Base-by-base conservation (phyloP, 2,888 invertebrate species). In the Parnassius mnemosyne region DNA sequence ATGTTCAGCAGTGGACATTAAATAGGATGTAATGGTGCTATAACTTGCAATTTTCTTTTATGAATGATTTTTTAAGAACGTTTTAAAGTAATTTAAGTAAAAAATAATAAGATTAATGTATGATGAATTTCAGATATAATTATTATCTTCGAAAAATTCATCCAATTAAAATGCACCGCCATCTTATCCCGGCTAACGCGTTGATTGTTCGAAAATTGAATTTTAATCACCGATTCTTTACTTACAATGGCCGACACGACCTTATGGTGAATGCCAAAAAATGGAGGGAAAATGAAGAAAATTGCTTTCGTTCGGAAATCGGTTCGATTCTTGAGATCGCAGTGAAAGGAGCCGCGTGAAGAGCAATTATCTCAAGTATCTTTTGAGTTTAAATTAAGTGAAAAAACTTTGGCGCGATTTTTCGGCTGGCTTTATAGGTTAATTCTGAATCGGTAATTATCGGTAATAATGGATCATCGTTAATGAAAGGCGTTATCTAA, bases 301-400 rank as follows among this genome's bases (percentile, higher is more conserved):
- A 88, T 85, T 84, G 79, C 82, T 83, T 80, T 81, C 82, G 76
- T 74, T 72, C 75, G 74, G 78, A 80, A 86, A 83, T 85, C 81
- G 79, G 76, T 87, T 87, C 86, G 87, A 87, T 88, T 77, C 72
- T 72, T 73, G 72, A 69, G 71, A 68, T 80, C 76, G 74, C 74
- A 75, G 79, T 73, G 83, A 85, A 84, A 81, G 79, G 81, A 78
- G 81, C 78, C 65, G 65, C 66, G 59, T 70, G 68, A 69, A 77
- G 84, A 89, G 89, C 89, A 90, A 91, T 91, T 90, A 89, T 85
- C 85, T 90, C 86, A 79, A 91, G 90, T 90, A 89, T 90, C 91
- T 87, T 89, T 90, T 90, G 89, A 90, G 89, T 89, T 90, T 81
- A 90, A 91, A 91, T 91, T 89, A 88, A 90, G 90, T 84, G 90